Base-by-base conservation (phyloP, 2,797 vertebrate species). In the Diplodus puntazzo region DNA sequence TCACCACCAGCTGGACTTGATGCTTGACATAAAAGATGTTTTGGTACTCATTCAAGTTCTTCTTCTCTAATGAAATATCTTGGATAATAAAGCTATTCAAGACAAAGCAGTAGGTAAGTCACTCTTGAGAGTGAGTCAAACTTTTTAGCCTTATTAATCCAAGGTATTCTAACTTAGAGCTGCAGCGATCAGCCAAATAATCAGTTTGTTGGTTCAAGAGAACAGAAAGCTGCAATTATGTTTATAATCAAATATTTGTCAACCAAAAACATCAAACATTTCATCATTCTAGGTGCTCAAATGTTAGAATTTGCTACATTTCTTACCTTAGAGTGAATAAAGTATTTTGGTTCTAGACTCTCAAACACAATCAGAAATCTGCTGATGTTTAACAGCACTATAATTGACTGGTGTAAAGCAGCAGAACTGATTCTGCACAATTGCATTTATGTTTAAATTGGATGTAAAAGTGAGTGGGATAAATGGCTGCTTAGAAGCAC, bases 341-440 rank as follows among this genome's bases (percentile, higher is more conserved):
- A 46, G 46, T 49, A 23, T 11, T 6, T 62, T 17, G 11, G 14
- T 17, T 52, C 20, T 20, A 2, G 11, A 45, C 50, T 1, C 5
- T 25, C 6, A 0, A 58, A 30, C 2, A 45, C n/a, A 57, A 30
- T 21, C 9, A 46, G 55, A 48, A 42, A 53, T n/a, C 11, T 52
- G 16, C 34, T 34, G 34, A 34, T 34, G 34, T 16, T 64, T 49
- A 72, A 65, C 18, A 3, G 25, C n/a, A 30, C 17, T n/a, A 23
- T 55, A 23, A 65, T 60, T 60, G 58, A 63, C 16, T 49, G 13
- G 45, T 48, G 42, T 39, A 75, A 59, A 73, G 16, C 11, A 25
- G 11, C n/a, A 68, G 49, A 79, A 76, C 17, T 61, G 1, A 77
- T 34, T 79, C 2, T 9, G 39, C 55, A 60, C 39, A 45, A 16